Evolutionary conservation across 1,140 invertebrate genomes (phyloP).

Genomic region (Nasonia vitripennis): DNA sequence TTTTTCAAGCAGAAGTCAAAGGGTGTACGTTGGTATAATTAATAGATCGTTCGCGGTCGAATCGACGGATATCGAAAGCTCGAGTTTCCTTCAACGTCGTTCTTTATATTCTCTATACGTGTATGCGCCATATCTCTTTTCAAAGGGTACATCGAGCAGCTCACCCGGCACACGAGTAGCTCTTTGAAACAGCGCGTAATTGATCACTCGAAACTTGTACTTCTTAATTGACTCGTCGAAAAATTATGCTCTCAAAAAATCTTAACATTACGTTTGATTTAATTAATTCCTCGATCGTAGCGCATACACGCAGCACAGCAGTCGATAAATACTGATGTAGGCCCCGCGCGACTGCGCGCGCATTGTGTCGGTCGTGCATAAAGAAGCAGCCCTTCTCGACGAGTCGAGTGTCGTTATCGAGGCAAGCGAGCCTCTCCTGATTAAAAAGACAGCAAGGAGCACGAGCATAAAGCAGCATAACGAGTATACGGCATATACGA

Average conservation of each 20-base stretch:
- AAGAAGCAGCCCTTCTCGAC: neutral
- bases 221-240: neutral
- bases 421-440: neutral
- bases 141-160: neutral
- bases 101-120: neutral
- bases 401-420: neutral
- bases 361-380: neutral
- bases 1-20: no score
- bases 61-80: neutral
- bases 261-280: no score
- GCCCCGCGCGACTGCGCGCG: no score
- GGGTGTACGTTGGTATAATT: neutral
- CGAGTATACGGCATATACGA: neutral
- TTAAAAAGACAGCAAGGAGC: constrained; percentile 1
- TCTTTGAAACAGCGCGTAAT: neutral
- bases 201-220: neutral
- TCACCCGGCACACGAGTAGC: neutral
- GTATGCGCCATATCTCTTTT: neutral
- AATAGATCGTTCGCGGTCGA: neutral
- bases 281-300: no score
- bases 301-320: no score
- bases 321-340: neutral
- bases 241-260: neutral
- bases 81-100: neutral
- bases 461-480: neutral